Conservation (phyloP, 1,140 invertebrate species). For the Micrasema longulum region DNA sequence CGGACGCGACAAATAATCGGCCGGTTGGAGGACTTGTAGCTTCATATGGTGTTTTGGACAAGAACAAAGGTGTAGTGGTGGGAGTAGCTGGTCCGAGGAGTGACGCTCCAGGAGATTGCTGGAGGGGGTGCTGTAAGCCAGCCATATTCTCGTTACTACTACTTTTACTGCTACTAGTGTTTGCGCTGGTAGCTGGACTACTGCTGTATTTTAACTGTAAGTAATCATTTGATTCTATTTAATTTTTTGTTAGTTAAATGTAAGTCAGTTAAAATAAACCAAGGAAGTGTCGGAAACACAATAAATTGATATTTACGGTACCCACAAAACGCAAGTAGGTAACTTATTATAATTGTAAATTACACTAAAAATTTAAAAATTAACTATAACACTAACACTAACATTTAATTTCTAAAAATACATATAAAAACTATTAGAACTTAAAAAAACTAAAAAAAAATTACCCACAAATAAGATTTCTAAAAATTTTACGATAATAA, state of each 20-base stretch:
- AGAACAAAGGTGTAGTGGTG: slow-evolving; percentile 49
- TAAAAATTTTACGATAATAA: too few relatives aligned
- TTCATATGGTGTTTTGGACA: slow-evolving; percentile 53
- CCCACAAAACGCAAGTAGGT: too few relatives aligned
- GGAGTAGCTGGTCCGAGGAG: slow-evolving; percentile 50
- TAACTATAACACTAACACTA: too few relatives aligned
- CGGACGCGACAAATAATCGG: slow-evolving; percentile 36
- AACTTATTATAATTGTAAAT: too few relatives aligned
- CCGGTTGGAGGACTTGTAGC: slow-evolving; percentile 44
- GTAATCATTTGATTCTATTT: slow-evolving; percentile 55
- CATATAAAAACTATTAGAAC: too few relatives aligned
- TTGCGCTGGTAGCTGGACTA: slow-evolving; percentile 70
- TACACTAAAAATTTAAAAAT: too few relatives aligned
- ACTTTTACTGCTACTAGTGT: slow-evolving; percentile 68
- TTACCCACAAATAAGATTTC: too few relatives aligned
- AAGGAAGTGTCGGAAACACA: too few relatives aligned
- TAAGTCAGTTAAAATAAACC: too few relatives aligned
- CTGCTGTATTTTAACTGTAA: slow-evolving; percentile 73
- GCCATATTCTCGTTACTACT: slow-evolving; percentile 68
- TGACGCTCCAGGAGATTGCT: slow-evolving; percentile 52
- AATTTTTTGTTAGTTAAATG: neutral
- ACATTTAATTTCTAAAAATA: too few relatives aligned
- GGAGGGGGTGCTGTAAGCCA: slow-evolving; percentile 67
- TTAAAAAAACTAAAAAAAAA: too few relatives aligned
- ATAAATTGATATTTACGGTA: too few relatives aligned